phyloP scores from a whole-genome alignment of 2,113 vertebrate genomes.

The Takifugu flavidus region DNA sequence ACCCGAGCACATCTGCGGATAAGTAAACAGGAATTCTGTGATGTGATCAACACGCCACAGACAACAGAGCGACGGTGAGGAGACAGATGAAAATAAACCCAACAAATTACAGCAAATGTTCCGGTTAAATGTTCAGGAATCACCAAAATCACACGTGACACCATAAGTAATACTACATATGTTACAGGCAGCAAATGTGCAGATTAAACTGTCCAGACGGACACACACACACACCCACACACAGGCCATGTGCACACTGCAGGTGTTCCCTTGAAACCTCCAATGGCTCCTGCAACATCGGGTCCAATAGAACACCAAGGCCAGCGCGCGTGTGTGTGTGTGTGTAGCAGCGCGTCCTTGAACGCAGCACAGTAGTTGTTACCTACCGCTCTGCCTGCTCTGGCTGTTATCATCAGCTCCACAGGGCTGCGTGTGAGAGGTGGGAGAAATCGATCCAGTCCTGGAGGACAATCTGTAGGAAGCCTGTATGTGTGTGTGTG shows the following conservation, averaged over 20 bases:
- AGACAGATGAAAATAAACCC: neutral
- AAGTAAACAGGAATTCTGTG: constrained; percentile 19
- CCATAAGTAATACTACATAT: neutral
- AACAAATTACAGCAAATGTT: constrained; percentile 6
- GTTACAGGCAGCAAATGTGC: neutral
- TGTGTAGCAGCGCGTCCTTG: constrained; percentile 52
- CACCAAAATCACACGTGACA: constrained; percentile 15
- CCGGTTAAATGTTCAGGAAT: constrained; percentile 1
- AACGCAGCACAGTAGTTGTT: constrained; percentile 49
- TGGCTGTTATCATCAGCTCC: constrained; percentile 49
- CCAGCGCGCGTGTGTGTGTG: constrained; percentile 8
- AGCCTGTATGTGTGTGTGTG: neutral
- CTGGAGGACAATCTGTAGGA: neutral
- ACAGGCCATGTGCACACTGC: constrained; percentile 52
- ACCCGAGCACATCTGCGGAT: constrained; percentile 27
- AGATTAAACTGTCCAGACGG: constrained; percentile 46
- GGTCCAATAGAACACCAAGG: constrained; percentile 38
- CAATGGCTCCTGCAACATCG: constrained; percentile 35
- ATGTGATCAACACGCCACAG: too few species aligned
- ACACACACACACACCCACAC: constrained; percentile 29
- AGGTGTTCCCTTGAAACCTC: constrained; percentile 64
- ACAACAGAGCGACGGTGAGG: neutral
- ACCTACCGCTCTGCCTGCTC: constrained; percentile 40
- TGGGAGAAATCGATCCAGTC: constrained; percentile 17
- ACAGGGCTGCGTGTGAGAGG: constrained; percentile 25